Conservation (phyloP, 2,113 vertebrate species). For the Glaucidium brasilianum region DNA sequence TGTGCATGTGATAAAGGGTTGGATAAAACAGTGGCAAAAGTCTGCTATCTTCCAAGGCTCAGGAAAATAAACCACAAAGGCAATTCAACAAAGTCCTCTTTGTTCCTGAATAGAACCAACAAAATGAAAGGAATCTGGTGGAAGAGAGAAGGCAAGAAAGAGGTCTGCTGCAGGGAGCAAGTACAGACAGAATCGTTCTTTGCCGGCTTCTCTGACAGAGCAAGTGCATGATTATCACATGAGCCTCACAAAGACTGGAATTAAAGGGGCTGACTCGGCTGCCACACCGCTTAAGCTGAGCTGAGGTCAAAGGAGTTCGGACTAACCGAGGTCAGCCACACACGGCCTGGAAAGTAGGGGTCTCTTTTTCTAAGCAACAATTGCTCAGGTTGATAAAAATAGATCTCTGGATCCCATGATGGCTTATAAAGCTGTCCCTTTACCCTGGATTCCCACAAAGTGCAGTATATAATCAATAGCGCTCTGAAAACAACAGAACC, state of each 20-base stretch:
- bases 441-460: background rate
- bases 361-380: slow-evolving; percentile 6
- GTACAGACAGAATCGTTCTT: slow-evolving; percentile 8
- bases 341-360: background rate
- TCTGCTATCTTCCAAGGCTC: slow-evolving; percentile 59
- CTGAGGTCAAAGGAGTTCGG: slow-evolving; percentile 38
- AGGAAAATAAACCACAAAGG: slow-evolving; percentile 57
- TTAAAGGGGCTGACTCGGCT: slow-evolving; percentile 60
- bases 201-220: slow-evolving; percentile 41
- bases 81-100: slow-evolving; percentile 64
- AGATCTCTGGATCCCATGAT: background rate
- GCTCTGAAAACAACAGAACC: background rate
- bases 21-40: slow-evolving; percentile 60
- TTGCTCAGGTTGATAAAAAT: slow-evolving; percentile 27
- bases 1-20: slow-evolving; percentile 36
- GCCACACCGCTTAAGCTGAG: slow-evolving; percentile 39
- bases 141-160: slow-evolving; percentile 46
- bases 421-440: background rate
- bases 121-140: slow-evolving; percentile 62
- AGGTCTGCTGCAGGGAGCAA: slow-evolving; percentile 54
- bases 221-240: slow-evolving; percentile 63
- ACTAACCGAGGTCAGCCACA: slow-evolving; percentile 10
- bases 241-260: slow-evolving; percentile 55
- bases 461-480: background rate
- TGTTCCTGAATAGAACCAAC: slow-evolving; percentile 52